These are phyloP conservation scores for Myiozetetes cayanensis DNA, from an alignment of 2,113 vertebrate genomes.

Conservation along the genomic window DNA sequence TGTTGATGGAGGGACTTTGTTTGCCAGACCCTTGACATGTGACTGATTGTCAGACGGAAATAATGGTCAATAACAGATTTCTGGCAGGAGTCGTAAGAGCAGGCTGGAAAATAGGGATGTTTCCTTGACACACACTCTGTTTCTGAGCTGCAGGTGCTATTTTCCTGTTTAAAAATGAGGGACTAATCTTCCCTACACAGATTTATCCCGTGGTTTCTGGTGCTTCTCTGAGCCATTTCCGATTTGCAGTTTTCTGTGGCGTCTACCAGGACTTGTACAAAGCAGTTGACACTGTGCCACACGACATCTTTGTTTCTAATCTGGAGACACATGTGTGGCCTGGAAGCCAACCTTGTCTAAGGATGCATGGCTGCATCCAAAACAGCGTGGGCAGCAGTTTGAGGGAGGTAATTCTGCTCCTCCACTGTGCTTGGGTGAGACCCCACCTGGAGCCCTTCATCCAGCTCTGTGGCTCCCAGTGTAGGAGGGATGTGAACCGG, in stretches of 20 bases:
- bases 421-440: not conserved
- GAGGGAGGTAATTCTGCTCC: not conserved
- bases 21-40: not conserved
- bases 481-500: not conserved
- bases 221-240: not conserved
- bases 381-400: accelerated
- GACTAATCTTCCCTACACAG: not conserved
- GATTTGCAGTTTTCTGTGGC: not conserved
- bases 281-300: not conserved
- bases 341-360: not conserved
- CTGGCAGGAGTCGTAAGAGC: not conserved
- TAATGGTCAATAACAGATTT: not conserved
- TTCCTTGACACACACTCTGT: not conserved
- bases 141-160: not conserved
- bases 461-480: not conserved
- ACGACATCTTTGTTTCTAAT: not conserved
- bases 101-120: not conserved
- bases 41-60: not conserved
- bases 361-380: not conserved
- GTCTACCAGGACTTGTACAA: not conserved
- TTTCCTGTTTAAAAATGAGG: not conserved
- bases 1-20: not conserved
- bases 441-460: not conserved
- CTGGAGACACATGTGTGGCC: not conserved
- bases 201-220: not conserved